phyloP scores from a whole-genome alignment of 1,140 invertebrate species.

The Aphis craccivora region DNA sequence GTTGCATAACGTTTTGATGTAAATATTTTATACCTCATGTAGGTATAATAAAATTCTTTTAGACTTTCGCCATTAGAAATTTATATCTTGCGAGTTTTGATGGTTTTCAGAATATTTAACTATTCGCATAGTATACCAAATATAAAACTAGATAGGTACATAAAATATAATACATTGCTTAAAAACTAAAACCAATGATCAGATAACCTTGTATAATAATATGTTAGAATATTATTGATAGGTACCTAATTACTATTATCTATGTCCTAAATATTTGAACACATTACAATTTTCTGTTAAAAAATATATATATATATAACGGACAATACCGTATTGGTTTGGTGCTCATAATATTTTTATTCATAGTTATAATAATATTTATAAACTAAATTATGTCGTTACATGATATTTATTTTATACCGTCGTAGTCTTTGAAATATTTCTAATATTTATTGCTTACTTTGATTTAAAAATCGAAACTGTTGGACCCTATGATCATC shows the following conservation, averaged over 20 bases:
- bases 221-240: background rate
- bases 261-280: background rate
- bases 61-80: background rate
- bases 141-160: background rate
- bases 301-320: background rate
- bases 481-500: too few relatives aligned
- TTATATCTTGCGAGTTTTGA: background rate
- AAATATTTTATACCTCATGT: slow-evolving; percentile 2
- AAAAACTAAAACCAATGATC: background rate
- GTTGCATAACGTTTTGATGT: background rate
- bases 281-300: background rate
- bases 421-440: too few relatives aligned
- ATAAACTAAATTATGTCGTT: too few relatives aligned
- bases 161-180: background rate
- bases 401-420: too few relatives aligned
- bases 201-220: background rate
- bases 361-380: too few relatives aligned
- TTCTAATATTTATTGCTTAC: too few relatives aligned
- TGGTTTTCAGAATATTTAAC: background rate
- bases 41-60: background rate
- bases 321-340: background rate
- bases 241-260: background rate
- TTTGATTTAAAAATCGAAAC: too few relatives aligned
- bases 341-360: too few relatives aligned
- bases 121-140: background rate